Evolutionary conservation across 2,888 invertebrate genomes (phyloP), one percentile per base, ranked within the genome.

Genomic region (Drosophila eohydei): DNA sequence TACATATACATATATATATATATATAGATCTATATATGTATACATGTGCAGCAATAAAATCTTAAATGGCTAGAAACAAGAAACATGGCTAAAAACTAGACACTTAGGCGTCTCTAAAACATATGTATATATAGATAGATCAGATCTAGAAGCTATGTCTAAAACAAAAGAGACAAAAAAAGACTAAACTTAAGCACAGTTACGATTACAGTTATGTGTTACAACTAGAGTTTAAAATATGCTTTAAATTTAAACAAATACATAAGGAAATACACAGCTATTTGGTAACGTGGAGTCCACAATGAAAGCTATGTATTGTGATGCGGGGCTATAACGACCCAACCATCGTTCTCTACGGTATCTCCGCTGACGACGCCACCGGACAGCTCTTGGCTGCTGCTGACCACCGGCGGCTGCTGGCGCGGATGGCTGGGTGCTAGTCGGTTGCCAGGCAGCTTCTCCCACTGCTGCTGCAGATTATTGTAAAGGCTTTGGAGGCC

Each of bases 251-350:
- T 40, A 32, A 34, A 30, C 69, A 40, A 66, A 56, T 62, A 71
- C 56, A 75, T 55, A 40, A 71, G 63, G 63, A 67, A 81, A 66
- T 69, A 69, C 69, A 80, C 62, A 75, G 80, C 72, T 65, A 73
- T 54, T 63, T 67, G 59, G 68, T 77, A 67, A 67, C 54, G 62
- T 21, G 63, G 55, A 61, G 59, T 38, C 59, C 44, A 40, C 28
- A 11, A 8, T n/a, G 26, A 21, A 9, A 68, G 83, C 91, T 92
- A 92, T 84, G 92, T 81, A 56, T 91, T 91, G 50, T 88, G 81
- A 67, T 91, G 91, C 21, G 90, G 83, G 16, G 88, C 81, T 65
- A 92, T 88, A 32, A 92, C 85, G 51, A 92, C 92, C 92, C 92
- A 92, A 26, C 92, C 92, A 70, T 92, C 92, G 59, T 92, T 91